Conservation (phyloP, 1,140 invertebrate genomes). For the Formica selysi region DNA sequence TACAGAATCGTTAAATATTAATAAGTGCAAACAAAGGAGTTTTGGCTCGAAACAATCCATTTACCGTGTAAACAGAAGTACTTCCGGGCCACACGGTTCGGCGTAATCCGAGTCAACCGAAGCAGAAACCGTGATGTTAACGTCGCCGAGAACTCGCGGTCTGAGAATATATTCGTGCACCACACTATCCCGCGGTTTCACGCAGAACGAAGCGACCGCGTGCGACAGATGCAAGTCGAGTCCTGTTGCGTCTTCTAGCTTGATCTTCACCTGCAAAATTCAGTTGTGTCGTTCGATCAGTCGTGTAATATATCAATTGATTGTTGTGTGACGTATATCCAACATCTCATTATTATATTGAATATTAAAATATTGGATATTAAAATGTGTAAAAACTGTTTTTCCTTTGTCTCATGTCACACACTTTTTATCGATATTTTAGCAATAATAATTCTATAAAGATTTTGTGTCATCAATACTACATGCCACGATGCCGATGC, state of each 20-base stretch:
- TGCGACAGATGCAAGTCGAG: constrained; percentile 82
- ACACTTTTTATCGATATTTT: background rate
- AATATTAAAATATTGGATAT: background rate
- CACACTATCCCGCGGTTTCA: constrained; percentile 83
- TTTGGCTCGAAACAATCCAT: background rate
- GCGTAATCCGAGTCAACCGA: constrained; percentile 85
- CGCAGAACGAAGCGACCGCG: constrained; percentile 81
- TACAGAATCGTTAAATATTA: background rate
- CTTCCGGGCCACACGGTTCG: constrained; percentile 86
- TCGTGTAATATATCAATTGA: background rate
- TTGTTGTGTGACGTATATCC: background rate
- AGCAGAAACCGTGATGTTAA: constrained; percentile 89
- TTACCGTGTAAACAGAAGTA: constrained; percentile 84
- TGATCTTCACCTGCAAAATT: constrained; percentile 86
- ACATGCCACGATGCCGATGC: too few relatives aligned
- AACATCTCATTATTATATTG: background rate
- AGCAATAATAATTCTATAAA: background rate
- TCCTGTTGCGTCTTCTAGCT: constrained; percentile 84
- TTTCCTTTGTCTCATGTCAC: background rate
- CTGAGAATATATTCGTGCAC: constrained; percentile 86
- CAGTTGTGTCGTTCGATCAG: background rate
- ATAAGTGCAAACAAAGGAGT: background rate
- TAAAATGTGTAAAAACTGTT: background rate
- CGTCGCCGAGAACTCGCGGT: constrained; percentile 86
- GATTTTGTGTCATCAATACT: background rate